These are phyloP conservation scores for Diorhabda carinulata DNA, from an alignment of 1,140 invertebrate species.

Conservation along the genomic window DNA sequence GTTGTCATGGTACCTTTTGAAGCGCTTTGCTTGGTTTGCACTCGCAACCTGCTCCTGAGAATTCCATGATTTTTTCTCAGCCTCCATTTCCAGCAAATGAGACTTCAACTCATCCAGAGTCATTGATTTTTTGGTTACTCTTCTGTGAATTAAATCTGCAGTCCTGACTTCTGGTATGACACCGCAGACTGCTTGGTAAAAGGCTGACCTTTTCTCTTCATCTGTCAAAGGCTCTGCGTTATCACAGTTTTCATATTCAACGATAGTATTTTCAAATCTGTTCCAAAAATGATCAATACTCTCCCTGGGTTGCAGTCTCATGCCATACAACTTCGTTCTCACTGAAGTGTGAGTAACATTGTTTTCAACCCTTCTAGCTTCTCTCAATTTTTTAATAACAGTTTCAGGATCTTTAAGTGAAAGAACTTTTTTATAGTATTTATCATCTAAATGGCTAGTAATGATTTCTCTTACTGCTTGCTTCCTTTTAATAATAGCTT, in stretches of 20 bases:
- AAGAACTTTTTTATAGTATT: not conserved
- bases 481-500: not conserved
- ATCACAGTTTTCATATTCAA: constrained; percentile 1
- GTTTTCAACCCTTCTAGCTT: not conserved
- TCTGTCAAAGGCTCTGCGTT: constrained; percentile 3
- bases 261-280: constrained; percentile 3
- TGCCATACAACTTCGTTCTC: not conserved
- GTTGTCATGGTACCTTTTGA: not conserved
- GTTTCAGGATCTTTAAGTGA: not conserved
- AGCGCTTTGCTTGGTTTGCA: not conserved
- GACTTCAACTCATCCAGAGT: not conserved
- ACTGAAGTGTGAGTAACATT: constrained; percentile 1
- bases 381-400: not conserved
- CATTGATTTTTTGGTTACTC: not conserved
- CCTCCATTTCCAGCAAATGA: constrained; percentile 4
- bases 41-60: not conserved
- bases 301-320: not conserved
- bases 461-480: constrained; percentile 3
- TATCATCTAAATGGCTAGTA: constrained; percentile 3
- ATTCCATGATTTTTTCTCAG: not conserved
- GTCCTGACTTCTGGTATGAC: constrained; percentile 2
- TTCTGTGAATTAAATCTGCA: not conserved
- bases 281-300: constrained; percentile 1
- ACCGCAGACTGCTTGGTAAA: constrained; percentile 4
- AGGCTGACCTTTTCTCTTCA: constrained; percentile 5